Evolutionary conservation across 2,797 vertebrate genomes (phyloP).

Genomic region (Enteromius treurensis): DNA sequence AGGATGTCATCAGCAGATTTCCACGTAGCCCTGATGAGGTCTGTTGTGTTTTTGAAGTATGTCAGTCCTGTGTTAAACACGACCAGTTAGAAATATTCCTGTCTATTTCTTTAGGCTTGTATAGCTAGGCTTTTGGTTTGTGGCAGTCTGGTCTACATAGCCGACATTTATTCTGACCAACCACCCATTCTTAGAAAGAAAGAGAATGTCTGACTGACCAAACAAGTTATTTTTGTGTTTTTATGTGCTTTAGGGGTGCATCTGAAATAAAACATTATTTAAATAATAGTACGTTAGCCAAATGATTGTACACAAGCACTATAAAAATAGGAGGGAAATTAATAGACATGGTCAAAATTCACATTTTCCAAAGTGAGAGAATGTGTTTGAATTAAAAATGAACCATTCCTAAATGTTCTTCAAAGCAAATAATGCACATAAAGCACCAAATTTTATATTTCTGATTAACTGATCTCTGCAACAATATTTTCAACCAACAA

Average conservation of each 20-base stretch:
- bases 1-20: conserved; percentile 81
- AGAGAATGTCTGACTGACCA: neutral
- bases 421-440: neutral
- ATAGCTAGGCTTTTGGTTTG: neutral
- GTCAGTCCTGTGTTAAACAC: neutral
- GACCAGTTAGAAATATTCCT: neutral
- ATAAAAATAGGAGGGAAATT: neutral
- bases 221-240: neutral
- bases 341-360: neutral
- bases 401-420: too few species aligned
- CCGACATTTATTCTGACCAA: conserved; percentile 5
- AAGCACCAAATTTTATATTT: neutral
- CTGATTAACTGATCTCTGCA: neutral
- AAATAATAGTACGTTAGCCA: neutral
- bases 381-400: neutral
- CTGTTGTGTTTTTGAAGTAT: conserved; percentile 34
- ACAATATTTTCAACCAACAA: neutral
- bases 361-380: neutral
- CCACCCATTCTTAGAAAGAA: neutral
- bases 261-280: neutral
- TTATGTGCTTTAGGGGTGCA: neutral
- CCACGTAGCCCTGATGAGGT: conserved; percentile 86
- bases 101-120: neutral
- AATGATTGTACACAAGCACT: neutral
- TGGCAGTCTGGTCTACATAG: neutral